These are phyloP conservation scores for Drosophila insularis DNA, from an alignment of 1,140 invertebrate genomes.

Conservation along the genomic window DNA sequence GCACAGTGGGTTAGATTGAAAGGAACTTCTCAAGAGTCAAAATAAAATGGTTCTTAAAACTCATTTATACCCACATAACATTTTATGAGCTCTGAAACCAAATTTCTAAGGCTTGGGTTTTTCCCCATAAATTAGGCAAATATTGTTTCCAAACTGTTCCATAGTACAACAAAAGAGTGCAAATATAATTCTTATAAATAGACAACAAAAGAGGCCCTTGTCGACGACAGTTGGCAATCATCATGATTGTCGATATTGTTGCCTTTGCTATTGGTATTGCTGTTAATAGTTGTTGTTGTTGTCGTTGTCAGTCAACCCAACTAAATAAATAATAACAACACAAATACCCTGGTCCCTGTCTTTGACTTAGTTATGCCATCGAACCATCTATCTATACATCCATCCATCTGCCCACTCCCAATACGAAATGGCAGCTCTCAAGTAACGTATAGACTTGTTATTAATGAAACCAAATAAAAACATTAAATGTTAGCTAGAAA, in stretches of 20 bases:
- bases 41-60: no score
- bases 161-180: constrained; percentile 53
- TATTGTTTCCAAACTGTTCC: neutral
- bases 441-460: constrained; percentile 36
- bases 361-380: constrained; percentile 32
- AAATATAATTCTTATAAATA: constrained; percentile 81
- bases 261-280: neutral
- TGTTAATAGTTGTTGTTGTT: neutral
- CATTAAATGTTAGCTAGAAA: constrained; percentile 60
- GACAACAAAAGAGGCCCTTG: constrained; percentile 74
- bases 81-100: no score
- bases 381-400: neutral
- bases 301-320: constrained; percentile 42
- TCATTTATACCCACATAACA: no score
- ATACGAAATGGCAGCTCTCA: constrained; percentile 8
- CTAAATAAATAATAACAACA: constrained; percentile 69
- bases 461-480: constrained; percentile 77
- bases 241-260: constrained; percentile 30
- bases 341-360: constrained; percentile 17
- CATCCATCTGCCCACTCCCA: neutral
- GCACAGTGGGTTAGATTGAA: neutral
- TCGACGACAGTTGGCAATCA: constrained; percentile 74
- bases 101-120: neutral
- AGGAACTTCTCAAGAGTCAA: no score
- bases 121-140: neutral